Base-by-base conservation (phyloP, 1,140 invertebrate species). In the Lepidotrigona ventralis region DNA sequence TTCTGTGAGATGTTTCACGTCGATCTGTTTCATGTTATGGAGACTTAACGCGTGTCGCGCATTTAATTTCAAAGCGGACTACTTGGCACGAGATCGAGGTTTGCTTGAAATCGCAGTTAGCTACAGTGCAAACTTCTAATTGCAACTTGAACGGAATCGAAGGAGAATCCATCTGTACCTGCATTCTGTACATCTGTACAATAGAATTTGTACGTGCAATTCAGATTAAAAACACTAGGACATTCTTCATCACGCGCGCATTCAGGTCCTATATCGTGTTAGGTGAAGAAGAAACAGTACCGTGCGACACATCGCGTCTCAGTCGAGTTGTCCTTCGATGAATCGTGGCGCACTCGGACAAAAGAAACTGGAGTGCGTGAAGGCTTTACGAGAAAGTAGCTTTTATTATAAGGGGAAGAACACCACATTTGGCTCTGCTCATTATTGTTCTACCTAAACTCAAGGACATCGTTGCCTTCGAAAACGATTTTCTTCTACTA, bases 311-410 rank as follows among this genome's bases (percentile, higher is more conserved):
- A n/a, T 82, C n/a, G 39, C 33, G 23, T 14, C 68, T 71, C 79
- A 71, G 74, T 83, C 39, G 75, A 51, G 72, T 75, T 78, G 66
- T n/a, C n/a, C n/a, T n/a, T n/a, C 60, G 60, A 87, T n/a, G 74
- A 63, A 81, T 85, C 79, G 88, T 89, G 88, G 88, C 87, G 88
- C 87, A 85, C 85, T 83, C 88, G 33, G 81, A 75, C 80, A 81
- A 77, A 39, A 29, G 63, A 84, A 89, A 79, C 51, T 66, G 63
- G 78, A 89, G 72, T 71, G 85, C 79, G 29, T 46, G n/a, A n/a
- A n/a, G 19, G 56, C 77, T 77, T 72, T 64, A n/a, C n/a, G n/a
- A 58, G 76, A n/a, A n/a, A n/a, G n/a, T n/a, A n/a, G n/a, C n/a
- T n/a, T n/a, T n/a, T n/a, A n/a, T n/a, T n/a, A n/a, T 73, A 80